Percentiles rank a stretch among this genome's conserved stretches.
These are phyloP conservation scores for Chrysomela aeneicollis DNA, from an alignment of 2,888 invertebrate genomes.

Conservation along the genomic window DNA sequence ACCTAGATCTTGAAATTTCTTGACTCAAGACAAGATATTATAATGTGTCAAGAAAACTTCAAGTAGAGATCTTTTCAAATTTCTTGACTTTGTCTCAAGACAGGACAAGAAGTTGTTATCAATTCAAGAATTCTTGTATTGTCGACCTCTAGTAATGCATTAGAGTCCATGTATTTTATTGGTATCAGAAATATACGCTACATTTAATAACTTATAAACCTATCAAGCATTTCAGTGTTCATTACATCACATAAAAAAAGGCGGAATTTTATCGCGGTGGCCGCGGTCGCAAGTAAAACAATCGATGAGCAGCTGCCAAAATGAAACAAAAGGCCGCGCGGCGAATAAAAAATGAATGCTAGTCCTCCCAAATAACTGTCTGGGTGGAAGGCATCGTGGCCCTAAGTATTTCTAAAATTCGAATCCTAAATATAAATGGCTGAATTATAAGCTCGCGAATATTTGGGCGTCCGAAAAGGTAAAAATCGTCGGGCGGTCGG, in stretches of 20 bases:
- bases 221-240: too few species aligned
- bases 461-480: slow-evolving; percentile 44
- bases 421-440: slow-evolving; percentile 54
- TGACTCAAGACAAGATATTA: too few species aligned
- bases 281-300: slow-evolving; percentile 35
- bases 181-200: too few species aligned
- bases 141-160: too few species aligned
- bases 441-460: slow-evolving; percentile 53
- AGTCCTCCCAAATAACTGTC: slow-evolving; percentile 44
- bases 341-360: slow-evolving; percentile 36
- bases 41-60: too few species aligned
- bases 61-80: too few species aligned
- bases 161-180: too few species aligned
- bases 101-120: too few species aligned
- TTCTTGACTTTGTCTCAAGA: too few species aligned
- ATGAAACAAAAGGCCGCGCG: slow-evolving; percentile 43
- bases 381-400: slow-evolving; percentile 31
- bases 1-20: too few species aligned
- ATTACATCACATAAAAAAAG: background rate
- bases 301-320: slow-evolving; percentile 43
- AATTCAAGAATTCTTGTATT: too few species aligned
- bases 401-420: slow-evolving; percentile 55
- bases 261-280: background rate
- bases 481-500: slow-evolving; percentile 42
- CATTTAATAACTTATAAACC: too few species aligned